These are phyloP conservation scores for Hystrix cristata DNA, from an alignment of 2,113 vertebrate species.

Conservation along the genomic window DNA sequence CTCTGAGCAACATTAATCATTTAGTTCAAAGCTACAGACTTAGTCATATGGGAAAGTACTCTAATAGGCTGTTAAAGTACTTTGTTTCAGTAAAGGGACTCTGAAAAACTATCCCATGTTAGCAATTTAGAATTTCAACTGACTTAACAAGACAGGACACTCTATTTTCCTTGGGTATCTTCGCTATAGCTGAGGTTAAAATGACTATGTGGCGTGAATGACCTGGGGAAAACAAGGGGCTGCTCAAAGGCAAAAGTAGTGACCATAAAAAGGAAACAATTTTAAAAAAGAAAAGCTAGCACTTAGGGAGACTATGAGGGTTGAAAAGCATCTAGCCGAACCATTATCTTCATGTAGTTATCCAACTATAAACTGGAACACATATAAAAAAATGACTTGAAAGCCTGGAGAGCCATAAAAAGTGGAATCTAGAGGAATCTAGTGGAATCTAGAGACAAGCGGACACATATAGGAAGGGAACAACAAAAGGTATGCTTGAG, in stretches of 20 bases:
- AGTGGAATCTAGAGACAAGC: background rate
- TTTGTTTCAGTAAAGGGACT: background rate
- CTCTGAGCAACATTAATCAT: background rate
- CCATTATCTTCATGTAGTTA: background rate
- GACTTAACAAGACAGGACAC: background rate
- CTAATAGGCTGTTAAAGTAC: background rate
- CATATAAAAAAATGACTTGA: constrained; percentile 39
- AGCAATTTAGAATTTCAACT: constrained; percentile 33
- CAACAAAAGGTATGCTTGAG: constrained; percentile 18
- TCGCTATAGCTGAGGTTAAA: background rate
- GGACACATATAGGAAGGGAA: background rate
- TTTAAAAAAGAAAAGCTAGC: background rate
- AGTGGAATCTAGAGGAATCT: too few relatives aligned
- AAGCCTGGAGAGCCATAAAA: background rate
- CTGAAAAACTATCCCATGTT: background rate
- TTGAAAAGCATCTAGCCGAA: background rate
- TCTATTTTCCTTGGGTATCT: background rate
- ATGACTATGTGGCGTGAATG: background rate
- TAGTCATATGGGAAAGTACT: background rate
- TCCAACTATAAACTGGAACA: background rate
- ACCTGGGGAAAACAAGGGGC: background rate
- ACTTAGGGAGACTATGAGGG: background rate
- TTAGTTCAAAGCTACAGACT: background rate
- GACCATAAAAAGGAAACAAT: background rate
- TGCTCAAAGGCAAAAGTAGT: background rate